Conservation (phyloP, 2,113 vertebrate genomes). For the Pachyramphus minor region DNA sequence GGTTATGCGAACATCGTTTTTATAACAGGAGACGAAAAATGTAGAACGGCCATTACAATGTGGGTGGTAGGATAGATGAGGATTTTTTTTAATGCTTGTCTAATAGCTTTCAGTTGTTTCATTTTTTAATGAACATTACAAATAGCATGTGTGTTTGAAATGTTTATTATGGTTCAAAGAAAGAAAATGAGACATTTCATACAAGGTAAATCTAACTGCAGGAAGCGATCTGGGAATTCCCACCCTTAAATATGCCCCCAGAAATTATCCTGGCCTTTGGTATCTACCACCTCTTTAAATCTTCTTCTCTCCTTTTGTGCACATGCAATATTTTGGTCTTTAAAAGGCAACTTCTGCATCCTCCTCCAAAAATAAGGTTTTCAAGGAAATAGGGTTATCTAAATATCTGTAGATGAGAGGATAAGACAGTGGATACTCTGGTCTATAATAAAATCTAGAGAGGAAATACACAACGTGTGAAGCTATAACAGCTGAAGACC, state of each 20-base stretch:
- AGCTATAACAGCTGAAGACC: background rate
- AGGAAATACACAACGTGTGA: background rate
- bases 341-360: background rate
- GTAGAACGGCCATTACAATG: constrained; percentile 34
- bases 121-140: constrained; percentile 10
- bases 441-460: background rate
- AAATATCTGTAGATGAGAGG: background rate
- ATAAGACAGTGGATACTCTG: background rate
- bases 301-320: background rate
- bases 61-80: constrained; percentile 17
- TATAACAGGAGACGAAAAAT: constrained; percentile 58
- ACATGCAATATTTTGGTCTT: background rate
- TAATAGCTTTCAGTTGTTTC: constrained; percentile 12
- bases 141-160: background rate
- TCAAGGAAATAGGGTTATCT: background rate
- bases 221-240: background rate
- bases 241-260: background rate
- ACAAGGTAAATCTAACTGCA: background rate
- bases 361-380: background rate
- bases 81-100: background rate
- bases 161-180: background rate
- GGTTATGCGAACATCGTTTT: constrained; percentile 62
- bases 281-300: background rate
- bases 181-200: constrained; percentile 1
- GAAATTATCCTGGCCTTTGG: background rate